Evolutionary conservation across 2,888 invertebrate genomes (phyloP).

Genomic region (Cremastinae sp.): DNA sequence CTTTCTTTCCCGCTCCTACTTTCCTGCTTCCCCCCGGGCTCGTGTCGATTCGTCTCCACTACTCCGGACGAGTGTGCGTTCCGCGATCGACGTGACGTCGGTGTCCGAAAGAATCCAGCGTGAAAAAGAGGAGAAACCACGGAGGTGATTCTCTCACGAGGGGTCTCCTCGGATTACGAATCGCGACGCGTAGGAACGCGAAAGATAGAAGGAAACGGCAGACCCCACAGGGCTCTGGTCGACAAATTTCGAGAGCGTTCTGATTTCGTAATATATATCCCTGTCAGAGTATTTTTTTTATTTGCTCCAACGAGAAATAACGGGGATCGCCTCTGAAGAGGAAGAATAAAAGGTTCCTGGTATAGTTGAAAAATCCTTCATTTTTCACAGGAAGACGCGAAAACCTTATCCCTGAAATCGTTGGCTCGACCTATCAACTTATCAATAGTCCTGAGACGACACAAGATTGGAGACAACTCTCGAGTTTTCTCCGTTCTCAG

Average conservation of each 20-base stretch:
- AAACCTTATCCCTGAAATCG: no score
- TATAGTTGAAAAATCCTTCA: no score
- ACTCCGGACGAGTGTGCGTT: not conserved
- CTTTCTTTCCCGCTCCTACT: slow-evolving; percentile 46
- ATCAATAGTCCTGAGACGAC: no score
- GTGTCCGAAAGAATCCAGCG: slow-evolving; percentile 36
- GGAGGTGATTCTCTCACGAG: slow-evolving; percentile 50
- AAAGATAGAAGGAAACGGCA: slow-evolving; percentile 14
- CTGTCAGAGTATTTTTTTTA: no score
- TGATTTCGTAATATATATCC: slow-evolving; percentile 1
- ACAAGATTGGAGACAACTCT: no score
- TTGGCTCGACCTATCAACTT: no score
- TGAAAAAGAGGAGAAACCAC: slow-evolving; percentile 43
- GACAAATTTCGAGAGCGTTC: slow-evolving; percentile 31
- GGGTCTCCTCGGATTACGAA: slow-evolving; percentile 42
- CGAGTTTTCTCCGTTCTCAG: no score
- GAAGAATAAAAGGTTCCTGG: no score
- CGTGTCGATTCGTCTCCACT: slow-evolving; percentile 44
- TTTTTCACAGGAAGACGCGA: no score
- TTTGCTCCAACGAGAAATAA: no score
- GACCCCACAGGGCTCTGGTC: not conserved
- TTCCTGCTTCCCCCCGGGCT: slow-evolving; percentile 14
- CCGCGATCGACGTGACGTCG: slow-evolving; percentile 39
- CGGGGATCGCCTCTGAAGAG: no score
- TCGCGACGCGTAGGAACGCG: slow-evolving; percentile 43